Conservation (phyloP, 2,888 invertebrate species). For the Stramonita haemastoma region DNA sequence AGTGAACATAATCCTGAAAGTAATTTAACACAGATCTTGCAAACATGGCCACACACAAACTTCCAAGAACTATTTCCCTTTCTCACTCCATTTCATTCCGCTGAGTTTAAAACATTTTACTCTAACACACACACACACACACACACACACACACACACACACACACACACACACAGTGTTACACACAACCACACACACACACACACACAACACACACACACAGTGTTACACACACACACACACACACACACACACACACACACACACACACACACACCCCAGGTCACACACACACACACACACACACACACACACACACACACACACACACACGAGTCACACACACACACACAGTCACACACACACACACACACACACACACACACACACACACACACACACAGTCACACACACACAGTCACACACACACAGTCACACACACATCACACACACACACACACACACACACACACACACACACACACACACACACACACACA, state of each 20-base stretch:
- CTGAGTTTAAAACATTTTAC: no score
- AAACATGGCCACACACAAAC: no score
- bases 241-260: slow-evolving; percentile 2
- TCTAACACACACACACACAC: neutral
- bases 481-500: neutral
- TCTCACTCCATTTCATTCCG: no score
- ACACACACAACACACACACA: neutral
- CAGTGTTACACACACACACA: neutral
- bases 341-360: neutral
- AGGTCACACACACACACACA: neutral
- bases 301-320: neutral
- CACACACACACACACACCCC: neutral
- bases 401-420: neutral
- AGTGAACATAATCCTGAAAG: no score
- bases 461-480: neutral
- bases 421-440: neutral
- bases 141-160: neutral
- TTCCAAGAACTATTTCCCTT: no score
- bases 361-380: neutral
- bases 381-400: slow-evolving; percentile 10
- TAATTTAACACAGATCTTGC: no score
- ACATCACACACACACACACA: neutral
- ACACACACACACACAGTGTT: neutral
- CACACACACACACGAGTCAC: no score
- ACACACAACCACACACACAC: slow-evolving; percentile 4